Conservation (phyloP, 2,888 invertebrate species). For the Stegana nigrithorax region DNA sequence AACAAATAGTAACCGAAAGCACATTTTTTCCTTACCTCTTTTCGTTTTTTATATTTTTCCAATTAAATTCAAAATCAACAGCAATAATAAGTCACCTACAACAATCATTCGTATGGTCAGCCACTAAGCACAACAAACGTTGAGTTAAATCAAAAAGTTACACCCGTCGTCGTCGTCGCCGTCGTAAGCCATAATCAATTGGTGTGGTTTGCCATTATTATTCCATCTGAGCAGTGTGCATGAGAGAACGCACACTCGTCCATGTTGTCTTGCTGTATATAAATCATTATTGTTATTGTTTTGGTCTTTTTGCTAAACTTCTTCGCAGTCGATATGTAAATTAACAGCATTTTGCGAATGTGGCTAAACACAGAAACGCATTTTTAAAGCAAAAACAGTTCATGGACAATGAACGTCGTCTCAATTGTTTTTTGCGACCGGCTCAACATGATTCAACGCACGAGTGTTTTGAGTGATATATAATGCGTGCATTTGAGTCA, state of each 20-base stretch:
- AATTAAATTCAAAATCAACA: background rate
- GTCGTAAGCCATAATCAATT: no score
- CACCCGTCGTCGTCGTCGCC: no score
- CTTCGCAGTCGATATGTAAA: background rate
- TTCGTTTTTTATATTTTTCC: slow-evolving; percentile 28
- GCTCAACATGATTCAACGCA: no score
- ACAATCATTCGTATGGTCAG: no score
- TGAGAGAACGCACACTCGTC: background rate
- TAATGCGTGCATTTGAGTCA: no score
- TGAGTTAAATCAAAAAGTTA: no score
- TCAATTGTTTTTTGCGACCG: background rate
- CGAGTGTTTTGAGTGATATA: slow-evolving; percentile 30
- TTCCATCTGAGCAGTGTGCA: no score
- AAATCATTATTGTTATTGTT: slow-evolving; percentile 1
- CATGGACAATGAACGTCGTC: slow-evolving; percentile 48
- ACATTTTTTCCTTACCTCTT: slow-evolving; percentile 35
- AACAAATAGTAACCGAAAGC: slow-evolving; percentile 33
- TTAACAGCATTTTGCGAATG: slow-evolving; percentile 16
- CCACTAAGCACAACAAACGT: no score
- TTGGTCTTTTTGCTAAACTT: background rate
- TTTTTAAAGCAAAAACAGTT: no score
- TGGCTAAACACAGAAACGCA: no score
- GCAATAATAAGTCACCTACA: no score
- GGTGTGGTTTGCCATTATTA: no score
- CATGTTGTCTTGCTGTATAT: background rate